Conservation (phyloP, 2,888 invertebrate species). For the Gymnocheta viridis region DNA sequence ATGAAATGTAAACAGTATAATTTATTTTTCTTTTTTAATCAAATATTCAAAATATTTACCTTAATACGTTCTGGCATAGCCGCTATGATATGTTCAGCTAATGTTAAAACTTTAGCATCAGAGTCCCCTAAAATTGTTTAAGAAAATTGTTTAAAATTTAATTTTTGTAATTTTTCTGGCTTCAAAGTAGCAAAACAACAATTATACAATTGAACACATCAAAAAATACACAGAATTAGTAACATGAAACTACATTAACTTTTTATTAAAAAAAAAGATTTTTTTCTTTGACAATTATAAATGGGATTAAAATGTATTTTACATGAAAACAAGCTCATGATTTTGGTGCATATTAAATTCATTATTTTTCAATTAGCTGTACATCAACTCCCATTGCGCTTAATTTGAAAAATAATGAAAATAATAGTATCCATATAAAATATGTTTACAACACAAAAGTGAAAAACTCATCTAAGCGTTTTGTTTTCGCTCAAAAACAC, state of each 20-base stretch:
- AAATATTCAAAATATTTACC: conserved; percentile 82
- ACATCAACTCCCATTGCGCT: background rate
- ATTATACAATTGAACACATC: conserved; percentile 54
- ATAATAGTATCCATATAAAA: background rate
- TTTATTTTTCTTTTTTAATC: background rate
- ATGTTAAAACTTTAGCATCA: conserved; percentile 93
- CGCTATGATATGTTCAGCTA: conserved; percentile 99
- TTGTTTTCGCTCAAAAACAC: background rate
- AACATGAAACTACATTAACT: conserved; percentile 66
- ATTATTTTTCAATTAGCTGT: conserved; percentile 2
- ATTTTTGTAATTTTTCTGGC: background rate
- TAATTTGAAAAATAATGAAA: conserved; percentile 21
- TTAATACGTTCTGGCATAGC: conserved; percentile 99
- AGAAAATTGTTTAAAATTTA: background rate
- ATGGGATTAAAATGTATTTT: conserved; percentile 51
- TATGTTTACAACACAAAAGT: background rate
- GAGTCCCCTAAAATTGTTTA: conserved; percentile 89
- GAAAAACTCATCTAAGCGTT: background rate
- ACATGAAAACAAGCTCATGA: conserved; percentile 56
- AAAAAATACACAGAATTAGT: conserved; percentile 56
- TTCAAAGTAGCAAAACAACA: conserved; percentile 2
- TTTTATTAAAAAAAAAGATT: conserved; percentile 31
- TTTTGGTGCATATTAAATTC: conserved; percentile 2
- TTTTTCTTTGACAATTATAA: conserved; percentile 27
- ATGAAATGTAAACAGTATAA: background rate